Conservation (phyloP, 2,797 vertebrate species). For the Girardinus metallicus region DNA sequence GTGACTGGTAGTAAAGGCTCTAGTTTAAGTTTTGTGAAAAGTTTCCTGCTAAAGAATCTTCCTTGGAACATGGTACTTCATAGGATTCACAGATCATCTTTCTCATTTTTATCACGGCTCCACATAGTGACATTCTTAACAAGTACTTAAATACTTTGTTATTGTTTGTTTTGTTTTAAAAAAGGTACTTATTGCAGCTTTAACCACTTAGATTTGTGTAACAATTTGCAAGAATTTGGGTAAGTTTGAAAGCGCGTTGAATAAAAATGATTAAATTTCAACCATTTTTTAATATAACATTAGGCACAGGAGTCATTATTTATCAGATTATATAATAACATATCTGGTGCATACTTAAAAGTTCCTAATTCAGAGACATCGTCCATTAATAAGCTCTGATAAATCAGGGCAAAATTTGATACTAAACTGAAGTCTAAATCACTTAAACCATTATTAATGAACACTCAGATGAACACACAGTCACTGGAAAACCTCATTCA, state of each 20-base stretch:
- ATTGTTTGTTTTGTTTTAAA: too few relatives aligned
- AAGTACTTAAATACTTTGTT: too few relatives aligned
- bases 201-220: too few relatives aligned
- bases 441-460: neutral
- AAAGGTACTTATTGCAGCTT: too few relatives aligned
- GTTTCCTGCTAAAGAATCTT: neutral
- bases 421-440: neutral
- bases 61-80: neutral
- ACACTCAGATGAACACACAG: neutral
- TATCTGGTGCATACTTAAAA: too few relatives aligned
- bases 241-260: too few relatives aligned
- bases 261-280: neutral
- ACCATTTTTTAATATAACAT: neutral
- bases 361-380: neutral
- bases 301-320: neutral
- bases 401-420: neutral
- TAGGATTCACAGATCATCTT: neutral
- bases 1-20: neutral
- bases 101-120: neutral
- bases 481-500: neutral
- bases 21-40: neutral
- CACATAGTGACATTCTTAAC: neutral
- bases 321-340: too few relatives aligned
- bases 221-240: too few relatives aligned
- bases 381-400: neutral